Evolutionary conservation across 64 coral and sea anemone species (phyloP).

Genomic region (Astreopora myriophthalma): DNA sequence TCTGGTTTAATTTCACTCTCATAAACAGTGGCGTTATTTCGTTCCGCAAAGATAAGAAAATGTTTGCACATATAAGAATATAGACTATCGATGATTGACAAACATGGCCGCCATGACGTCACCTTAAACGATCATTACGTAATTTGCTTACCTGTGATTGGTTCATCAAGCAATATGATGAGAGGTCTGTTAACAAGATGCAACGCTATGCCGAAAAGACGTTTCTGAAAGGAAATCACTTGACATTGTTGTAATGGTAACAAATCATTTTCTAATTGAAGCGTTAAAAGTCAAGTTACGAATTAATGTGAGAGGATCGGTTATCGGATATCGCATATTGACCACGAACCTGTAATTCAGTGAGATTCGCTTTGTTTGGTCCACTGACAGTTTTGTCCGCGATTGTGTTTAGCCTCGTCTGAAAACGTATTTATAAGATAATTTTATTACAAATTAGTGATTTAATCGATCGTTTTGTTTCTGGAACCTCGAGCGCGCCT

Average conservation of each 20-base stretch:
- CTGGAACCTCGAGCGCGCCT: too few species aligned
- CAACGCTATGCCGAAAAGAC: not conserved
- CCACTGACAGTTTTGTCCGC: not conserved
- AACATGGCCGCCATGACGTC: too few species aligned
- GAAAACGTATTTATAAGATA: not conserved
- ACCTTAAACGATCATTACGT: not conserved
- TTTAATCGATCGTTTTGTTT: too few species aligned
- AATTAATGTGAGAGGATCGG: too few species aligned
- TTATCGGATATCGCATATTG: too few species aligned
- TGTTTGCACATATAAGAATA: too few species aligned
- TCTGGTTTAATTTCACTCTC: too few species aligned
- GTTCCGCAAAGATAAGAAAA: too few species aligned
- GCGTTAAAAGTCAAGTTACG: not conserved
- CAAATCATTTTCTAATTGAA: too few species aligned
- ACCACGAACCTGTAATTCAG: conserved; percentile 1
- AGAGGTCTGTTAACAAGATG: not conserved
- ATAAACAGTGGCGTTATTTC: too few species aligned
- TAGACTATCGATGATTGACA: too few species aligned
- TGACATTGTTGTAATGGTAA: not conserved
- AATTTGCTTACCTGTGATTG: conserved; percentile 14
- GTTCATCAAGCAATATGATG: not conserved
- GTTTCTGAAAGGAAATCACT: not conserved
- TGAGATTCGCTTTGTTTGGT: not conserved
- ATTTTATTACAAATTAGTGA: too few species aligned
- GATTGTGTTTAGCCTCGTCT: not conserved